These are phyloP conservation scores for Struthio camelus DNA, from an alignment of 2,113 vertebrate species.

Conservation along the genomic window DNA sequence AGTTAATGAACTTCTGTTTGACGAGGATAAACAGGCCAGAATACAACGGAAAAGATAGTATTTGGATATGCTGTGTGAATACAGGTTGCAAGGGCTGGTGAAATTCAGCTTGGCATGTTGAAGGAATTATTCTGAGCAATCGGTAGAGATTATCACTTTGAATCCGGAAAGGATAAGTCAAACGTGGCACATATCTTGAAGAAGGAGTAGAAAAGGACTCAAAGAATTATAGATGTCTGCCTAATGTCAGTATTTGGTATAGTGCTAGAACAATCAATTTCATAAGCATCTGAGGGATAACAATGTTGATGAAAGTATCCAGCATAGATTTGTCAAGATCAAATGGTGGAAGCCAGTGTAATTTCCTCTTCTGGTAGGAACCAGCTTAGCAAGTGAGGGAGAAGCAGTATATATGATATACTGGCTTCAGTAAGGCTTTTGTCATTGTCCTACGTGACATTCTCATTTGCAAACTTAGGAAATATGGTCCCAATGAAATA, in stretches of 20 bases:
- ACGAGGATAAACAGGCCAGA: neutral
- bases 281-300: neutral
- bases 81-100: neutral
- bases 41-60: neutral
- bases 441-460: neutral
- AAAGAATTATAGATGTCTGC: neutral
- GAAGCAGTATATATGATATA: neutral
- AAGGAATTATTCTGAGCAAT: neutral
- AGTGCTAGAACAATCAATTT: neutral
- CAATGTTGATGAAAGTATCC: neutral
- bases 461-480: neutral
- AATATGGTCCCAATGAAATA: neutral
- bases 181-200: neutral
- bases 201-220: neutral
- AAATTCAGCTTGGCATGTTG: neutral
- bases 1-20: neutral
- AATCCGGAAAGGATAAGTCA: neutral
- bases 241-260: neutral
- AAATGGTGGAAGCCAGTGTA: neutral
- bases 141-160: neutral
- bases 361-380: neutral
- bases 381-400: neutral
- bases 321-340: neutral
- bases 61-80: neutral
- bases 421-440: neutral